These are phyloP conservation scores for Diorhabda sublineata DNA, from an alignment of 1,140 invertebrate species.

Conservation along the genomic window DNA sequence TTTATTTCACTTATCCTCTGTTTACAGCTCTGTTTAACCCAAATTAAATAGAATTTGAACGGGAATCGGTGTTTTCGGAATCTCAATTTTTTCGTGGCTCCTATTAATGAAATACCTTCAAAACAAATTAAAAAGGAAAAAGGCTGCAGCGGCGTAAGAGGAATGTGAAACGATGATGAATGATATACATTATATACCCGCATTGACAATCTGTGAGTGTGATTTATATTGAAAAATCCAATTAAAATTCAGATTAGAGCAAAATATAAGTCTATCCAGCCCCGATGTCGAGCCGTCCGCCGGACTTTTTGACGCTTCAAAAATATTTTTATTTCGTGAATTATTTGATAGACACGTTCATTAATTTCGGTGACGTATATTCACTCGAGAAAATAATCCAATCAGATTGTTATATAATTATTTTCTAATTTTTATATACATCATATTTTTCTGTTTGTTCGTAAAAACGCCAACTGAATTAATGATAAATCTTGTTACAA, in stretches of 20 bases:
- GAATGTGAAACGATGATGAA: not conserved
- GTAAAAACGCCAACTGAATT: no score
- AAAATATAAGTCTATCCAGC: not conserved
- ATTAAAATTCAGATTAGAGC: not conserved
- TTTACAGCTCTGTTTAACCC: no score
- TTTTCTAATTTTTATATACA: not conserved
- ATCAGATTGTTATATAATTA: not conserved
- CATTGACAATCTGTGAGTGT: not conserved
- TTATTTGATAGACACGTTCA: not conserved
- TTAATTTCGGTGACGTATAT: not conserved
- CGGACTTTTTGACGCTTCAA: not conserved
- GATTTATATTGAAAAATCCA: conserved; percentile 2
- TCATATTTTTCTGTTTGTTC: no score
- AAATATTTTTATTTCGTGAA: not conserved
- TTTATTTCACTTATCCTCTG: no score
- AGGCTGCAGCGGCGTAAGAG: not conserved
- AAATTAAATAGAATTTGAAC: no score
- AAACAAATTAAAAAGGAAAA: not conserved
- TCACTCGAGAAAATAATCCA: not conserved
- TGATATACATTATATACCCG: not conserved
- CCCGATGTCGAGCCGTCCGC: not conserved
- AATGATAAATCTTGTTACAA: no score
- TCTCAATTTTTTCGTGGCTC: not conserved
- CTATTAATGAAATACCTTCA: not conserved
- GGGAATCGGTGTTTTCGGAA: not conserved